Percentiles rank a stretch among this genome's conserved stretches.
These are phyloP conservation scores for Gasterosteus nipponicus DNA, from an alignment of 2,113 vertebrate species.

Conservation along the genomic window DNA sequence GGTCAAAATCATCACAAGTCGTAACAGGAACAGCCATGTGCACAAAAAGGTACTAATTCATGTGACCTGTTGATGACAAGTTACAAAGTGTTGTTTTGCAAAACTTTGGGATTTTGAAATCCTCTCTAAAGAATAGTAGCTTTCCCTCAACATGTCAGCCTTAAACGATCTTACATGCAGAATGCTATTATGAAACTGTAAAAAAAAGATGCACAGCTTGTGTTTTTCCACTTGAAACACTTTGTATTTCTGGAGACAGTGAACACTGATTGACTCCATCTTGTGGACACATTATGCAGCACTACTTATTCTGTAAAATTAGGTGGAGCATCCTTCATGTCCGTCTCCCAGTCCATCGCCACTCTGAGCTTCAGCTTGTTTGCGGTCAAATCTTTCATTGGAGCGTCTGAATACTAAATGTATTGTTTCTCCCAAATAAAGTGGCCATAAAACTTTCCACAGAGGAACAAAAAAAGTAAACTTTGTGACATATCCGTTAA, in stretches of 20 bases:
- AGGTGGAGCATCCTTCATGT: too few relatives aligned
- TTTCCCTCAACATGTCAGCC: background rate
- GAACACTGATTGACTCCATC: background rate
- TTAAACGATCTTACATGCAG: background rate
- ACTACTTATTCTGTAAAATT: background rate
- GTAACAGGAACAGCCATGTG: background rate
- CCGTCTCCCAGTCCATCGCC: too few relatives aligned
- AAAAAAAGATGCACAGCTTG: background rate
- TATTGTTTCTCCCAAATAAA: too few relatives aligned
- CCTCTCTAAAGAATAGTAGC: background rate
- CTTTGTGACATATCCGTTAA: too few relatives aligned
- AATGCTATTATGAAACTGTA: background rate
- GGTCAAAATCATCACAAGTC: background rate
- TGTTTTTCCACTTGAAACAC: background rate
- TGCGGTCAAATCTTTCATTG: too few relatives aligned
- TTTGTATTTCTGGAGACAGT: background rate
- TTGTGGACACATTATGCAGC: background rate
- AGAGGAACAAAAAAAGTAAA: too few relatives aligned
- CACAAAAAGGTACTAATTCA: background rate
- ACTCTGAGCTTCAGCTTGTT: background rate
- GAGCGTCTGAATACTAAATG: too few relatives aligned
- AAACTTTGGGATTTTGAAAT: background rate
- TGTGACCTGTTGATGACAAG: background rate
- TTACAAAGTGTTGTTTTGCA: background rate
- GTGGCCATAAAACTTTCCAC: too few relatives aligned